Conservation (phyloP, 2,888 invertebrate genomes). For the Agrochola lota region DNA sequence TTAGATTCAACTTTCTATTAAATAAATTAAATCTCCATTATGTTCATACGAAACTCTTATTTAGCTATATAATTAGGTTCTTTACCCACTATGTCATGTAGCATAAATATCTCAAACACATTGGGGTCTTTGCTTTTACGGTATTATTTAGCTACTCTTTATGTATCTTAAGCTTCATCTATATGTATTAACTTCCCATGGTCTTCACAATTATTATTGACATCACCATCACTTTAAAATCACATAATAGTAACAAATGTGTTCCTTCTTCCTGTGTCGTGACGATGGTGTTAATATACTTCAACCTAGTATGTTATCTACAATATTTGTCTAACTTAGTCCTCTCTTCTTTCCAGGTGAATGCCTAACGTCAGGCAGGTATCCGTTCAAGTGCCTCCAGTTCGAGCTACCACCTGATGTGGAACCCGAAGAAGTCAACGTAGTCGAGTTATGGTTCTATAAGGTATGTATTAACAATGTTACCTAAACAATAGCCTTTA, state of each 20-base stretch:
- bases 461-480: slow-evolving; percentile 83
- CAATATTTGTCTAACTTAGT: slow-evolving; percentile 4
- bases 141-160: background rate
- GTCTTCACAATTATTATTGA: background rate
- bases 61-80: no score
- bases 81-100: background rate
- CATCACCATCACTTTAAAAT: no score
- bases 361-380: slow-evolving; percentile 86
- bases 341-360: slow-evolving; percentile 80
- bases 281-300: background rate
- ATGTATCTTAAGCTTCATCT: background rate
- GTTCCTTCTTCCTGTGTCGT: background rate
- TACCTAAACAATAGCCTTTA: no score
- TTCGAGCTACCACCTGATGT: slow-evolving; percentile 95
- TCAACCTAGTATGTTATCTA: background rate
- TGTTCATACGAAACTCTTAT: background rate
- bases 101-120: background rate
- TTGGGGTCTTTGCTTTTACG: background rate
- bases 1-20: slow-evolving; percentile 4
- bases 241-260: background rate
- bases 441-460: slow-evolving; percentile 95
- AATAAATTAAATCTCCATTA: slow-evolving; percentile 1
- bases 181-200: background rate
- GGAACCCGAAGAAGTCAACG: slow-evolving; percentile 93
- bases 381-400: slow-evolving; percentile 94